Evolutionary conservation across 2,888 invertebrate genomes (phyloP).

Genomic region (Cataglyphis cursor): DNA sequence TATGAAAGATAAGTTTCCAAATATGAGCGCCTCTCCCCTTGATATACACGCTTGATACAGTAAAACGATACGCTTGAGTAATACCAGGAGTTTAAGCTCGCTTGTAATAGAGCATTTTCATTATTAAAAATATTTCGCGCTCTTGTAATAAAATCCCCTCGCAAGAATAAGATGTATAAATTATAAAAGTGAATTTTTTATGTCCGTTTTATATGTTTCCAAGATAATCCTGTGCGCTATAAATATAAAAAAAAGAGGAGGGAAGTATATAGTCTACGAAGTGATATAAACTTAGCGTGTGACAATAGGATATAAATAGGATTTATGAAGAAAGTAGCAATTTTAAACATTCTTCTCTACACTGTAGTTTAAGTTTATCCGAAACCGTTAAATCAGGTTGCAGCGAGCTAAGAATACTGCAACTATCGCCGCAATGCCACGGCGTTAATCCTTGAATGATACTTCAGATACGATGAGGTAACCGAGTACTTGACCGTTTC

Average conservation of each 20-base stretch:
- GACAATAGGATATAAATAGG: background rate
- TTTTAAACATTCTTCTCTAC: slow-evolving; percentile 3
- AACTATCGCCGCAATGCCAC: slow-evolving; percentile 32
- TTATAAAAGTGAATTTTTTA: background rate
- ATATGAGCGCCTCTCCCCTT: slow-evolving; percentile 3
- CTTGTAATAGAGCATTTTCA: background rate
- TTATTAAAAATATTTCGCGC: background rate
- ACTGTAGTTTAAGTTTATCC: slow-evolving; percentile 24
- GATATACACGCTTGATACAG: background rate
- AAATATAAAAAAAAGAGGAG: background rate
- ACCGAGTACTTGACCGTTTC: slow-evolving; percentile 69
- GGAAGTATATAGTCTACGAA: background rate
- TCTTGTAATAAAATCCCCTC: background rate
- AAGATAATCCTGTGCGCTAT: background rate
- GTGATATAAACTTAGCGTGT: background rate
- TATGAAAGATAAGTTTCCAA: slow-evolving; percentile 40
- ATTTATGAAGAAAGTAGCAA: slow-evolving; percentile 10
- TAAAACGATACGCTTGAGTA: slow-evolving; percentile 1
- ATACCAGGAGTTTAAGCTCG: background rate
- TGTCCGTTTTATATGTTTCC: background rate
- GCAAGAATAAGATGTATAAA: background rate
- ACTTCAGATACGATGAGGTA: slow-evolving; percentile 68
- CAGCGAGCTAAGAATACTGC: slow-evolving; percentile 39
- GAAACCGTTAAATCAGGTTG: slow-evolving; percentile 40
- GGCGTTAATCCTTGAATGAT: slow-evolving; percentile 62